Percentiles rank a stretch among this genome's conserved stretches.
Conservation (phyloP, 2,888 invertebrate genomes). For the Drosophila kuntzei region DNA sequence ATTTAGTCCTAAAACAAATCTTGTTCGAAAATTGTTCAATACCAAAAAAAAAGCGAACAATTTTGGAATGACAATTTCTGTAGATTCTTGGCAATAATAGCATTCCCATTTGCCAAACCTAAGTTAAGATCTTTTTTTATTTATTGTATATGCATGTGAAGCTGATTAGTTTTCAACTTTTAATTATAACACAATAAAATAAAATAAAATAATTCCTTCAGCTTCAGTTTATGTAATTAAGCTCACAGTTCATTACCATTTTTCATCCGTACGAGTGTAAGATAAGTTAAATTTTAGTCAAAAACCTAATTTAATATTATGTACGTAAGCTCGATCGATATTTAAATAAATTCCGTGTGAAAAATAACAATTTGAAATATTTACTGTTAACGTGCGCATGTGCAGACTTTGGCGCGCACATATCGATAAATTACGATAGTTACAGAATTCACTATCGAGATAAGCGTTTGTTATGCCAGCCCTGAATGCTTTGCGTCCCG, state of each 20-base stretch:
- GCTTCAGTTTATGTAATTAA: constrained; percentile 23
- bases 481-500: constrained; percentile 6
- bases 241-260: too few species aligned
- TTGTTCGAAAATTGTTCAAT: constrained; percentile 75
- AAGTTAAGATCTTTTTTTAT: constrained; percentile 47
- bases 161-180: constrained; percentile 25
- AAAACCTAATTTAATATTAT: constrained; percentile 14
- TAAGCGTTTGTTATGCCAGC: neutral
- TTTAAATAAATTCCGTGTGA: constrained; percentile 41
- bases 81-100: constrained; percentile 40
- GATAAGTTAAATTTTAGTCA: constrained; percentile 57
- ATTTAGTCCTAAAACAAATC: constrained; percentile 49
- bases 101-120: constrained; percentile 51
- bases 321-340: constrained; percentile 33
- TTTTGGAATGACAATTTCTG: constrained; percentile 72
- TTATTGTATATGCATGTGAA: constrained; percentile 46
- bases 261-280: constrained; percentile 1
- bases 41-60: constrained; percentile 50
- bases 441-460: constrained; percentile 22
- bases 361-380: constrained; percentile 8
- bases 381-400: neutral
- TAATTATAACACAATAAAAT: constrained; percentile 20
- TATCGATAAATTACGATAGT: constrained; percentile 9
- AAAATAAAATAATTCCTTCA: constrained; percentile 16
- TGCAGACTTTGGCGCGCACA: neutral